Base-by-base conservation (phyloP, 2,113 vertebrate genomes). In the Ciconia maguari region DNA sequence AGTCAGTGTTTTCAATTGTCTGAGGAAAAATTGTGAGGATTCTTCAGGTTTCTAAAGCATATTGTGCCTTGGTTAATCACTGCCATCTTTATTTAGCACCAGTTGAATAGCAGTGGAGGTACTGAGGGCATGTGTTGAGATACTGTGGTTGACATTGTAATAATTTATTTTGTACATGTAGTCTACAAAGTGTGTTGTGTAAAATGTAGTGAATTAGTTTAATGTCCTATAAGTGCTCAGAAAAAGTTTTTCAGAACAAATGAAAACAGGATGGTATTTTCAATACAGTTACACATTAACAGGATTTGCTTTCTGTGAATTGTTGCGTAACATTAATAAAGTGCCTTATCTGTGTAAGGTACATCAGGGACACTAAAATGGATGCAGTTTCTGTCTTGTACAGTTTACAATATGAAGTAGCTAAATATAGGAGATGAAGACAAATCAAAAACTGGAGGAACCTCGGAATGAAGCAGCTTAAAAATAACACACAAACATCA, bases 401-500 rank as follows among this genome's bases (percentile, higher is more conserved):
- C 27, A 34, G 44, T 83, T 93, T 85, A 65, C 49, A 54, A 1
- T 64, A n/a, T 69, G 61, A 82, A 65, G 48, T 57, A 91, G 36
- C 34, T 95, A 84, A 89, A 55, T 54, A 68, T 41, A 94, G 80
- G 46, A 58, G 46, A 70, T 61, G 34, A 91, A 85, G 29, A 91
- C 52, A 77, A 79, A 81, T 62, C 5, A 54, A 83, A 89, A 93
- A n/a, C 54, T n/a, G 27, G 79, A 58, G 91, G 38, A 92, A 87
- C 57, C 57, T 55, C 49, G 44, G 61, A 69, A 55, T 32, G 16
- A 85, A 6, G 20, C 70, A 6, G 20, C 70, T 87, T 94, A 87
- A 96, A 96, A 96, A 89, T 87, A 91, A 95, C n/a, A 74, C n/a
- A 76, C 46, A 83, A 74, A 41, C 34, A 60, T 96, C 65, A 79